Evolutionary conservation across 2,797 vertebrate species (phyloP).

Genomic region (Hafferia zeledoni): DNA sequence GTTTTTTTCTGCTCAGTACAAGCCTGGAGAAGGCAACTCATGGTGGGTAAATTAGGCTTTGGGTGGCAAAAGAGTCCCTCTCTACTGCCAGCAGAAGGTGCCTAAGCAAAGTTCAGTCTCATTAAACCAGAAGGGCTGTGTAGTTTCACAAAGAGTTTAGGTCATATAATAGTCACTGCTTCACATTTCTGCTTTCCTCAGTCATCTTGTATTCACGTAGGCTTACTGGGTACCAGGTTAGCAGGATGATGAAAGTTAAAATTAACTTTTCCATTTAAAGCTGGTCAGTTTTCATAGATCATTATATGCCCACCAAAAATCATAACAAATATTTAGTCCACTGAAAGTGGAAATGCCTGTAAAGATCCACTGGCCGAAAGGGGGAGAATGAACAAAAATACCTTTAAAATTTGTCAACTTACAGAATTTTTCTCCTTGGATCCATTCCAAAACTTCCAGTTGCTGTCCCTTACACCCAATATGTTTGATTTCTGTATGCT

Average conservation of each 20-base stretch:
- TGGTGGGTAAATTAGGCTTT: neutral
- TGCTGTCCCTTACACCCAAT: neutral
- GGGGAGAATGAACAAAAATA: neutral
- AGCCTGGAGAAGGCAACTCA: neutral
- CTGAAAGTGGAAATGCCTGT: neutral
- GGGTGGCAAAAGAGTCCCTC: accelerated
- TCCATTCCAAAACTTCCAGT: neutral
- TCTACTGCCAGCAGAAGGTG: neutral
- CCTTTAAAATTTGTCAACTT: neutral
- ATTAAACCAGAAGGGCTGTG: neutral
- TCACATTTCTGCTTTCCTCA: neutral
- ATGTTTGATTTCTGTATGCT: neutral
- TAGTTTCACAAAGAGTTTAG: neutral
- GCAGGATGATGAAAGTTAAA: neutral
- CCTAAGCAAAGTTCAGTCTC: neutral
- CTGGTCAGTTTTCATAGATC: neutral
- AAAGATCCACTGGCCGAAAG: neutral
- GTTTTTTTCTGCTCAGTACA: neutral
- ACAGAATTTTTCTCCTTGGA: neutral
- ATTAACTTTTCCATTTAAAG: neutral
- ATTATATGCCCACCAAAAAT: neutral
- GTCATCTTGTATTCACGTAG: neutral
- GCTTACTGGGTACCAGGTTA: neutral
- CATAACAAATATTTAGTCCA: neutral
- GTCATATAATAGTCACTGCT: accelerated